phyloP scores from a whole-genome alignment of 2,797 vertebrate species.

The Tympanoctomys barrerae region DNA sequence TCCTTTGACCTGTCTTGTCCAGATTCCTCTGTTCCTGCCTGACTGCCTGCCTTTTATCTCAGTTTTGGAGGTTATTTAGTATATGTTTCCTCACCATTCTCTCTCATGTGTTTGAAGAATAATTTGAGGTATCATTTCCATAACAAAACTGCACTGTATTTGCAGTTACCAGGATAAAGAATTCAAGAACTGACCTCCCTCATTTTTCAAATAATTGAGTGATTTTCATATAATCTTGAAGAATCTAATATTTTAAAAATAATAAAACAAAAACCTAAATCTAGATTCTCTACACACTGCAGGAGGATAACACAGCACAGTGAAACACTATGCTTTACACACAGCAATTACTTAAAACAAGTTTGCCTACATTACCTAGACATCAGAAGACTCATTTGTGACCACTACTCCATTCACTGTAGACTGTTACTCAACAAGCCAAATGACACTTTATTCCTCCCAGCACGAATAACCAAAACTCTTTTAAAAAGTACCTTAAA shows the following conservation, averaged over 20 bases:
- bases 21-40: slow-evolving; percentile 21
- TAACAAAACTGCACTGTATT: neutral
- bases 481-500: neutral
- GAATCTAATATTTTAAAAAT: slow-evolving; percentile 37
- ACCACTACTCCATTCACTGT: neutral
- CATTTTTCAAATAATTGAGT: slow-evolving; percentile 41
- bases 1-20: slow-evolving; percentile 27
- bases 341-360: neutral
- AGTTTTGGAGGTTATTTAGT: neutral
- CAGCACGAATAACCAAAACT: neutral
- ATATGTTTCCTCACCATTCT: slow-evolving; percentile 20
- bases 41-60: slow-evolving; percentile 10
- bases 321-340: neutral
- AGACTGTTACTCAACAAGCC: neutral
- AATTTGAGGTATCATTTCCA: slow-evolving; percentile 22
- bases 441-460: neutral
- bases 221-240: slow-evolving; percentile 18
- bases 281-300: neutral
- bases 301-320: neutral
- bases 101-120: slow-evolving; percentile 38
- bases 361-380: neutral
- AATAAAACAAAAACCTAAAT: slow-evolving; percentile 16
- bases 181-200: neutral
- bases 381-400: neutral
- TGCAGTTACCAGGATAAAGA: neutral